Evolutionary conservation across 1,140 invertebrate genomes (phyloP).

Genomic region (Brachionus calyciflorus): DNA sequence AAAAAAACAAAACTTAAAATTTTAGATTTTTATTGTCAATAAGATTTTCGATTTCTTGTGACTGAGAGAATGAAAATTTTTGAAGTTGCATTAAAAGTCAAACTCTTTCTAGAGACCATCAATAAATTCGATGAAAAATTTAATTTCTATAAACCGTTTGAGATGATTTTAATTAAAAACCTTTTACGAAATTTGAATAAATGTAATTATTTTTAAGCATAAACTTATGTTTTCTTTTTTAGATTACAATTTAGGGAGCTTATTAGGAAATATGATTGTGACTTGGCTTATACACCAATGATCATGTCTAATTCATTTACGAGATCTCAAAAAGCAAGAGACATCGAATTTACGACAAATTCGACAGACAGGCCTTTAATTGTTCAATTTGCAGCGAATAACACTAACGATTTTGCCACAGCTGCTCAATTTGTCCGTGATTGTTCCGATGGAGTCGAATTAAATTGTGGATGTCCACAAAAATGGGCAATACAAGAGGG

Average conservation of each 20-base stretch:
- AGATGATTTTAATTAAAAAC: too few relatives aligned
- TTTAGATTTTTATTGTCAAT: too few relatives aligned
- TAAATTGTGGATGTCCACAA: conserved; percentile 96
- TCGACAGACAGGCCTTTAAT: conserved; percentile 76
- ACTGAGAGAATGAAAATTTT: too few relatives aligned
- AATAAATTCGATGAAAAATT: too few relatives aligned
- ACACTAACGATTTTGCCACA: conserved; percentile 74
- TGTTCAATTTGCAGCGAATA: conserved; percentile 90
- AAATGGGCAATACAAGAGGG: conserved; percentile 86
- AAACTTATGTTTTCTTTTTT: too few relatives aligned
- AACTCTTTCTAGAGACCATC: too few relatives aligned
- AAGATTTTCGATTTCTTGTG: too few relatives aligned
- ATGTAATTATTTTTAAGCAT: too few relatives aligned
- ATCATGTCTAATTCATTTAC: conserved; percentile 89
- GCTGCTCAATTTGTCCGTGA: conserved; percentile 78
- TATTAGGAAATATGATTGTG: conserved; percentile 78
- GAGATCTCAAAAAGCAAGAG: conserved; percentile 77
- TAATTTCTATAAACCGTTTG: too few relatives aligned
- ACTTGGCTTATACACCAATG: conserved; percentile 92
- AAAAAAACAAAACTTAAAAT: neutral
- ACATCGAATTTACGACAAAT: conserved; percentile 81
- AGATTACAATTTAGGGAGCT: conserved; percentile 79
- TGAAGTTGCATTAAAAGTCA: too few relatives aligned
- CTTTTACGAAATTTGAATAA: too few relatives aligned
- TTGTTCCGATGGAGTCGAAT: conserved; percentile 82